Percentiles rank a stretch among this genome's conserved stretches.
Evolutionary conservation across 2,113 vertebrate genomes (phyloP).

Genomic region (Oreochromis niloticus): DNA sequence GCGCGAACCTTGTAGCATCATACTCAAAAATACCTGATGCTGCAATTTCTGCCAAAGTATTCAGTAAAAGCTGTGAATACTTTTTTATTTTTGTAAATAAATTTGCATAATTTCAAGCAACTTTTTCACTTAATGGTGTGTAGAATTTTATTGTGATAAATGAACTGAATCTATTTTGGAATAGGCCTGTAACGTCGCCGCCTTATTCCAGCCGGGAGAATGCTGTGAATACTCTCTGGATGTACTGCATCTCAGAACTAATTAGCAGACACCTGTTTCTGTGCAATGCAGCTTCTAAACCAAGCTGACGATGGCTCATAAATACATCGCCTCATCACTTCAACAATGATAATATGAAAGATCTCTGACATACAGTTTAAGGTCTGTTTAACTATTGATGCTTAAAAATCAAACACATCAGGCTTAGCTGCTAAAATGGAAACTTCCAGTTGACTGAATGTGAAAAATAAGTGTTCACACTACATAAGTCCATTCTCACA

Average conservation of each 20-base stretch:
- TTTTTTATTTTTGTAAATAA: fast-evolving
- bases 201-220: fast-evolving
- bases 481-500: background rate
- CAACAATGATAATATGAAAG: background rate
- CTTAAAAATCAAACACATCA: background rate
- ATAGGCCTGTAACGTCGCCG: fast-evolving
- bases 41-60: background rate
- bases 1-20: background rate
- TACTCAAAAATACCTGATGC: background rate
- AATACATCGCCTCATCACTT: background rate
- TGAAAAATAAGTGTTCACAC: background rate
- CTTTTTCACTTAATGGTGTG: fast-evolving
- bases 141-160: background rate
- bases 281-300: background rate
- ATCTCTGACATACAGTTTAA: background rate
- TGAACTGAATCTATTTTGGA: background rate
- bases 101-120: background rate
- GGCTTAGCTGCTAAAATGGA: background rate
- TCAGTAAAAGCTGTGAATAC: background rate
- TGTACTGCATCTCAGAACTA: background rate
- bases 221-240: background rate
- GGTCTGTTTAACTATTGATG: background rate
- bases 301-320: background rate
- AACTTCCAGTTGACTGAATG: background rate
- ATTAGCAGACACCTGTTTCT: background rate